phyloP scores from a whole-genome alignment of 2,888 invertebrate species.

The Notodonta ziczac region DNA sequence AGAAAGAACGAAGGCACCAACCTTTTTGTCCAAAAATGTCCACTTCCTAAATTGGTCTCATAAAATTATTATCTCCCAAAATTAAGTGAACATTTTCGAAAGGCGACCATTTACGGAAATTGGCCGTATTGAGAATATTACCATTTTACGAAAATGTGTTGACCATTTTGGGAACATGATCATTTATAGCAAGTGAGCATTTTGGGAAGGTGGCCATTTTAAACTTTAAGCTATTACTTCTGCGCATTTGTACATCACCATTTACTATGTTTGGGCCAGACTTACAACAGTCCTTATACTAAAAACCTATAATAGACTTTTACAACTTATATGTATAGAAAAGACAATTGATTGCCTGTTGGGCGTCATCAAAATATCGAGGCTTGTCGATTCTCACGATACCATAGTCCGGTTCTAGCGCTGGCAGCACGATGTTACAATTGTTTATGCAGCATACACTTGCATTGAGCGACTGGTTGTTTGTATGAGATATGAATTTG shows the following conservation, averaged over 20 bases:
- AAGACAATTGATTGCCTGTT: constrained; percentile 72
- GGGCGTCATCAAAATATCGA: constrained; percentile 71
- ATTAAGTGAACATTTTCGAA: too few species aligned
- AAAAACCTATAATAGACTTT: constrained; percentile 10
- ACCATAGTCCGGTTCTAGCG: constrained; percentile 75
- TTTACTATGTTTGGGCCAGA: background rate
- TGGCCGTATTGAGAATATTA: too few species aligned
- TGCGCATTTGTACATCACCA: background rate
- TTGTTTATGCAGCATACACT: constrained; percentile 41
- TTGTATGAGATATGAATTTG: constrained; percentile 50
- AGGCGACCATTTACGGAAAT: too few species aligned
- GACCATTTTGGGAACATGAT: too few species aligned
- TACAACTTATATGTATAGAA: constrained; percentile 69
- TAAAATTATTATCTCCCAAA: too few species aligned
- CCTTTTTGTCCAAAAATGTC: too few species aligned
- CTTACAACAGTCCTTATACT: background rate
- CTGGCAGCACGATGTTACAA: constrained; percentile 49
- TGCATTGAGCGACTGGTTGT: constrained; percentile 51
- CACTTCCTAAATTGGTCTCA: too few species aligned
- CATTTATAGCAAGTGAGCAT: too few species aligned
- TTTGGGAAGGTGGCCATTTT: too few species aligned
- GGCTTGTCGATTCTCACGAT: constrained; percentile 65
- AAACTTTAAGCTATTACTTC: too few species aligned
- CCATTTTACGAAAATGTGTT: too few species aligned
- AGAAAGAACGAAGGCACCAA: too few species aligned